Evolutionary conservation across 2,888 invertebrate genomes (phyloP).

Genomic region (Notodonta dromedarius): DNA sequence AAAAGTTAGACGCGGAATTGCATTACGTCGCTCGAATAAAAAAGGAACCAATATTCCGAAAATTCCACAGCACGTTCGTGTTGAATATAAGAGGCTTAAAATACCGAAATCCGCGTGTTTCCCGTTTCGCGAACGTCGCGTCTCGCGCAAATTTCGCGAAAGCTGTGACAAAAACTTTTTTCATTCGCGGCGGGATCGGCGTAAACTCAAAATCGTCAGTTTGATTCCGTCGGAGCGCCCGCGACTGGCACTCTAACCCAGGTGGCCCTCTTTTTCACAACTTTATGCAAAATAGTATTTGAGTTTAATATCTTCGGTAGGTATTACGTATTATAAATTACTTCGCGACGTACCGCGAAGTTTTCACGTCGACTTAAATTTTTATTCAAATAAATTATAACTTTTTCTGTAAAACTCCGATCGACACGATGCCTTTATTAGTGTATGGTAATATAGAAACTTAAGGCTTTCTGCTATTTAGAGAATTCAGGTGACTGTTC

Average conservation of each 20-base stretch:
- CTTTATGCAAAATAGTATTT: conserved; percentile 60
- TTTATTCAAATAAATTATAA: conserved; percentile 44
- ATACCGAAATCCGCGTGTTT: conserved; percentile 65
- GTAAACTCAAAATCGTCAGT: conserved; percentile 49
- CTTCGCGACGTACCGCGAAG: conserved; percentile 41
- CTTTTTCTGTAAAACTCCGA: conserved; percentile 25
- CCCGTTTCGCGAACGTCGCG: conserved; percentile 41
- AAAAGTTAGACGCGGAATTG: conserved; percentile 74
- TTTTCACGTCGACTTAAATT: conserved; percentile 36
- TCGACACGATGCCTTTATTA: conserved; percentile 22
- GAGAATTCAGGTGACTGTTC: too few relatives aligned
- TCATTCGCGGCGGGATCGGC: conserved; percentile 55
- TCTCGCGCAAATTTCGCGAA: conserved; percentile 48
- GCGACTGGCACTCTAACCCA: conserved; percentile 50
- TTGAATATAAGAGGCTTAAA: conserved; percentile 75
- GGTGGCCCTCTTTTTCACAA: conserved; percentile 59
- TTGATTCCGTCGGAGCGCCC: conserved; percentile 51
- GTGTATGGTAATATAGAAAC: conserved; percentile 10
- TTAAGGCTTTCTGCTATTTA: background rate
- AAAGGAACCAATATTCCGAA: conserved; percentile 46
- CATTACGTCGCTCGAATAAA: conserved; percentile 54
- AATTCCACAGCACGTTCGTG: conserved; percentile 53
- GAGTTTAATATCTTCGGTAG: conserved; percentile 52
- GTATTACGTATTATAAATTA: conserved; percentile 53
- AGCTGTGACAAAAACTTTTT: conserved; percentile 59